Percentiles rank a stretch among this genome's conserved stretches.
Conservation (phyloP, 92 coral and sea anemone genomes). For the Epizoanthus ramosus region DNA sequence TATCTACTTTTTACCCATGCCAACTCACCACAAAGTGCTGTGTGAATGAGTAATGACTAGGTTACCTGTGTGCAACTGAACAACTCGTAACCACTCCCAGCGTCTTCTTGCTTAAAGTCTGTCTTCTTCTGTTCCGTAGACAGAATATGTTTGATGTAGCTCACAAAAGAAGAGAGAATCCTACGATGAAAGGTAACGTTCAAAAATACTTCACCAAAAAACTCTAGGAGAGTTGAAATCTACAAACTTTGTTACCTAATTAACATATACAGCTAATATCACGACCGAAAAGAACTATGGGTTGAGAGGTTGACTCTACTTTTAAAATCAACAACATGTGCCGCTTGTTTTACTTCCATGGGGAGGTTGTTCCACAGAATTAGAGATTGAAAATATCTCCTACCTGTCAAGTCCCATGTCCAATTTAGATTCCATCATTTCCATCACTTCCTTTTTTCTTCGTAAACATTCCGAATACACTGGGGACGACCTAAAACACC, state of each 20-base stretch:
- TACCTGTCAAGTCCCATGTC: conserved; percentile 97
- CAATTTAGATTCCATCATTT: conserved; percentile 88
- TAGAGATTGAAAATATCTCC: neutral
- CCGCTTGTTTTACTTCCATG: too few species aligned
- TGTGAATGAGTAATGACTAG: neutral
- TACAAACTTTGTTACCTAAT: too few species aligned
- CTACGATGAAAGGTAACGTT: conserved; percentile 43
- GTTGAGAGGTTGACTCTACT: too few species aligned
- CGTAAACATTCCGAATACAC: conserved; percentile 96
- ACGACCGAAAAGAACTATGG: too few species aligned
- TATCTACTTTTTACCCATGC: too few species aligned
- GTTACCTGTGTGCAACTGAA: conserved; percentile 76
- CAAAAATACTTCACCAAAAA: too few species aligned
- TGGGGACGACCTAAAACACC: conserved; percentile 80
- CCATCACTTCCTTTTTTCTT: conserved; percentile 89
- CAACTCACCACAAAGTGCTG: neutral
- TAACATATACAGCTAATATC: too few species aligned
- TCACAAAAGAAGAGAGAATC: conserved; percentile 77
- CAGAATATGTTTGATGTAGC: conserved; percentile 76
- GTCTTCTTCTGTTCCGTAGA: conserved; percentile 94
- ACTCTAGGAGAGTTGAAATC: neutral
- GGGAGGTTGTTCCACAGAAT: too few species aligned
- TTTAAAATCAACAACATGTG: too few species aligned
- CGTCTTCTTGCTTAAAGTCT: conserved; percentile 91
- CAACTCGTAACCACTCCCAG: conserved; percentile 66